Evolutionary conservation across 2,113 vertebrate species (phyloP).

Genomic region (Leucosticte australis): DNA sequence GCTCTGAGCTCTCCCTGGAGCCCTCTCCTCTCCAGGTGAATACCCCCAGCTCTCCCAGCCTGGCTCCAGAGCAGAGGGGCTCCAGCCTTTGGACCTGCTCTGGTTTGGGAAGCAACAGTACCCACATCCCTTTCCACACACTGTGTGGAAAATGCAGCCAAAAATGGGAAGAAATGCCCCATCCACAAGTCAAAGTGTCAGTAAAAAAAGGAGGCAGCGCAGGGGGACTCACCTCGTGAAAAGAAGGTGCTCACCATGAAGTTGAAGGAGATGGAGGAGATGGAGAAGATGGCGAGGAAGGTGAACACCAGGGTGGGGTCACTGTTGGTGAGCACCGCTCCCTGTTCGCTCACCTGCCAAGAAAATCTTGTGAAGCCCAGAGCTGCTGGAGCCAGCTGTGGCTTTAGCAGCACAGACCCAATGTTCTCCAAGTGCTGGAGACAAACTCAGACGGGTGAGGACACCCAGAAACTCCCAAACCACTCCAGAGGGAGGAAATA

Average conservation of each 20-base stretch:
- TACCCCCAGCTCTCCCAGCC: neutral
- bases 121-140: neutral
- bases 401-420: neutral
- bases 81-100: neutral
- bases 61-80: neutral
- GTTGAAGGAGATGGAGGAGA: constrained; percentile 94
- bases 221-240: constrained; percentile 82
- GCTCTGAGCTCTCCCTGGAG: neutral
- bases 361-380: neutral
- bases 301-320: constrained; percentile 90
- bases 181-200: rapidly evolving
- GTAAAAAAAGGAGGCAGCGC: neutral
- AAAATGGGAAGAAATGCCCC: neutral
- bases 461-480: neutral
- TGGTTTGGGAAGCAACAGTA: neutral
- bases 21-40: neutral
- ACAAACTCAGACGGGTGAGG: neutral
- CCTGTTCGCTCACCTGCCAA: constrained; percentile 84
- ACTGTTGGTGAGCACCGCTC: constrained; percentile 88
- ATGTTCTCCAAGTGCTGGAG: neutral
- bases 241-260: constrained; percentile 99
- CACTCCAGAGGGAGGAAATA: neutral
- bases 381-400: neutral
- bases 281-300: constrained; percentile 85
- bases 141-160: neutral